Evolutionary conservation across 2,113 vertebrate species (phyloP), one percentile per base, ranked within the genome.

Genomic region (Menidia beryllina): DNA sequence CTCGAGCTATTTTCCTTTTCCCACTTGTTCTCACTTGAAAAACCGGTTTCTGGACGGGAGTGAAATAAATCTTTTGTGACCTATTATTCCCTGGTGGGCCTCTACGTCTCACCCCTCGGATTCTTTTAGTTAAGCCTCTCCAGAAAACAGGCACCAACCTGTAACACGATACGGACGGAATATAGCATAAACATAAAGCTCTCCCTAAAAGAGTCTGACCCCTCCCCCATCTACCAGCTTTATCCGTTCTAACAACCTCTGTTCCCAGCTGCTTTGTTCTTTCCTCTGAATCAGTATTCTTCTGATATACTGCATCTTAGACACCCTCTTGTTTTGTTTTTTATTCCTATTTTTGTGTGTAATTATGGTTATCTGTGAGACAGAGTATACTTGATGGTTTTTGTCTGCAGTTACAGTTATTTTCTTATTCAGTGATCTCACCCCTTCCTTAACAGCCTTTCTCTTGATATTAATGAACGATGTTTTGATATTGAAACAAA

Each of bases 41-140:
- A 90, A 86, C 78, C 56, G 70, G 81, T 89, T 92, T 85, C 64
- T 86, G 82, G 84, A 87, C 75, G 54, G 53, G 41, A 65, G 64
- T 84, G 81, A 90, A 90, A 91, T 88, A 86, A 93, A 93, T 92
- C 86, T 88, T 88, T 86, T 84, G 82, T 90, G 79, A 89, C 88
- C 88, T 50, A 62, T 9, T 83, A 87, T 84, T 86, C 79, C 82
- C 78, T 77, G 51, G 77, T 71, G 77, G 71, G 77, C 83, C 75
- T 74, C 81, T 60, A 66, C 34, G 27, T 54, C 59, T 53, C 39
- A 36, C 57, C 57, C 67, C 50, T 75, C 64, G 65, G 64, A 72
- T 69, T 82, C 57, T 70, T 64, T 72, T 79, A 59, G 79, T 71
- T 76, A 73, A 87, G 79, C 69, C 69, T 83, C 73, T 65, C 77